phyloP scores from a whole-genome alignment of 1,140 invertebrate species.

The Latrodectus geometricus region DNA sequence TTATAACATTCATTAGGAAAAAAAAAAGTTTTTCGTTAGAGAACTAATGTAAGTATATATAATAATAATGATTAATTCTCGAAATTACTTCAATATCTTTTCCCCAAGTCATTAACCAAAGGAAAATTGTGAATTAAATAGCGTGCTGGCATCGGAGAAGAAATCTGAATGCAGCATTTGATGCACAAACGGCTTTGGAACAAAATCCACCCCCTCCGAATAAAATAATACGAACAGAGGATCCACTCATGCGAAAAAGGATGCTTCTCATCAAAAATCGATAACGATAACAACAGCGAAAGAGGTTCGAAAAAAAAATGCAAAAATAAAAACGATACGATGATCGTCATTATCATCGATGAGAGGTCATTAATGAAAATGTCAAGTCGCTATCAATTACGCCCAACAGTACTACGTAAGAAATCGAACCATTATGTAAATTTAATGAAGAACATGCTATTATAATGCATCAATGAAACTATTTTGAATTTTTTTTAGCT shows the following conservation, averaged over 20 bases:
- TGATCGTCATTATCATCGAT: constrained; percentile 50
- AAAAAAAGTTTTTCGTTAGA: too few relatives aligned
- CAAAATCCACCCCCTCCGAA: constrained; percentile 7
- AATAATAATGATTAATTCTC: too few relatives aligned
- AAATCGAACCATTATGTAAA: constrained; percentile 53
- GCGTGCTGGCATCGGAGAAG: background rate
- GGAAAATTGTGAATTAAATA: background rate
- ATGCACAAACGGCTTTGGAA: background rate
- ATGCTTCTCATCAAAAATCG: constrained; percentile 45
- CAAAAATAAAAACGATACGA: constrained; percentile 2
- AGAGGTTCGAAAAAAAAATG: constrained; percentile 6
- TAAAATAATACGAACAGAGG: constrained; percentile 43
- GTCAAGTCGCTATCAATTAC: constrained; percentile 53
- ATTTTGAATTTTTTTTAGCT: too few relatives aligned
- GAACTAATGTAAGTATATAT: too few relatives aligned
- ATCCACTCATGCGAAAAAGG: background rate
- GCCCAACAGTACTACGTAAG: constrained; percentile 33
- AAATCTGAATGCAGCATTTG: background rate
- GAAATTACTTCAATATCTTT: too few relatives aligned
- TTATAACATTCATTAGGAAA: too few relatives aligned
- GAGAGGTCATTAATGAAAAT: constrained; percentile 48
- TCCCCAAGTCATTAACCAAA: background rate
- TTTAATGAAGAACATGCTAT: constrained; percentile 17
- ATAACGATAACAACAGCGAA: constrained; percentile 14
- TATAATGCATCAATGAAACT: background rate